Conservation (phyloP, 92 coral and sea anemone species). For the Chrysogorgia sp. region DNA sequence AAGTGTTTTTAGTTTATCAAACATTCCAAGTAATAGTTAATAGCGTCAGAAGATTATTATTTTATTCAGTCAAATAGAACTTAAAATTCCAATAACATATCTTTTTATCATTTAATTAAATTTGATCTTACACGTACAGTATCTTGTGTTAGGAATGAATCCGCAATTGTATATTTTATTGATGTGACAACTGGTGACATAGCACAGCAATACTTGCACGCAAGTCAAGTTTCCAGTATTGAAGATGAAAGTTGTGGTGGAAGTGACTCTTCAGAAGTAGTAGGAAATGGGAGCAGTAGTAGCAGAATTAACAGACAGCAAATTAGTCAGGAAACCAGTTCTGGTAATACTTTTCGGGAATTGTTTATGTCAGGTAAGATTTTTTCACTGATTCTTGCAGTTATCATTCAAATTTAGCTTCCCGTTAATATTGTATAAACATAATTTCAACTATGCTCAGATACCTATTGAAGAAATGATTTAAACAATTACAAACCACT, state of each 20-base stretch:
- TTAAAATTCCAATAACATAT: background rate
- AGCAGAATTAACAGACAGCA: slow-evolving; percentile 11
- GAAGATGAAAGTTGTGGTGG: slow-evolving; percentile 29
- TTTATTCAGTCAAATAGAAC: background rate
- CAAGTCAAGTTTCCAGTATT: slow-evolving; percentile 26
- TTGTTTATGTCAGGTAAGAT: slow-evolving; percentile 38
- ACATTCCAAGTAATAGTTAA: slow-evolving; percentile 7
- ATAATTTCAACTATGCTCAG: background rate
- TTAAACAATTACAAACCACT: background rate
- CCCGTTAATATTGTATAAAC: background rate
- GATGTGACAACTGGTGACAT: slow-evolving; percentile 33
- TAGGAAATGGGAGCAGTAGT: slow-evolving; percentile 20
- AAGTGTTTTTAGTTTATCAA: slow-evolving; percentile 8
- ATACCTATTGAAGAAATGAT: background rate
- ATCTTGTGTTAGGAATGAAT: slow-evolving; percentile 30
- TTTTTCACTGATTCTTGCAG: background rate
- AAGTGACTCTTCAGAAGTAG: slow-evolving; percentile 18
- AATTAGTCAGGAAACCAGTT: slow-evolving; percentile 19
- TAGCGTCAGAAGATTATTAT: background rate
- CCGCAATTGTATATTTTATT: slow-evolving; percentile 17
- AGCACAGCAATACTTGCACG: slow-evolving; percentile 24
- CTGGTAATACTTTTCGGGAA: slow-evolving; percentile 19
- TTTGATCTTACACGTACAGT: background rate
- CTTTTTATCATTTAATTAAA: background rate
- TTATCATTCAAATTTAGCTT: background rate